A percentile compares a stretch with the other conserved stretches of the same genome.
phyloP scores from a whole-genome alignment of 2,797 vertebrate genomes.

The Chaunax sp. region DNA sequence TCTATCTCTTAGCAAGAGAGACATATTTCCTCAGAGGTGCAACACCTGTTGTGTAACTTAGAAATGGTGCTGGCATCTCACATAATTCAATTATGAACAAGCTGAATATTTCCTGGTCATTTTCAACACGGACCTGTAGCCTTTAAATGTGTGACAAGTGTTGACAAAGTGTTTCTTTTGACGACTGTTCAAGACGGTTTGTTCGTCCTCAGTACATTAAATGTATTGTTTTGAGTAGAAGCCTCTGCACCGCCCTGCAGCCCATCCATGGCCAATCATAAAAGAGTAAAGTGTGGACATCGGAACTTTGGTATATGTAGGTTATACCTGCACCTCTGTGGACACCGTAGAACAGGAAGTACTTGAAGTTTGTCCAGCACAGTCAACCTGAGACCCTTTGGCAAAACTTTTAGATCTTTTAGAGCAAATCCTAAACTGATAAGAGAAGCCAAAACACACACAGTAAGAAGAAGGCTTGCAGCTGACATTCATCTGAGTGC shows the following conservation, averaged over 20 bases:
- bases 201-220: neutral
- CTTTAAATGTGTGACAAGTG: neutral
- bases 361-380: neutral
- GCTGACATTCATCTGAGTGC: constrained; percentile 25
- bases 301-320: constrained; percentile 25
- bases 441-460: constrained; percentile 52
- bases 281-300: constrained; percentile 41
- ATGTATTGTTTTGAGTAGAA: neutral
- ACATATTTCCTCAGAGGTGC: neutral
- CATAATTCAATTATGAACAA: neutral
- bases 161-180: neutral
- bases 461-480: constrained; percentile 17
- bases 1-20: neutral
- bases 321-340: constrained; percentile 10
- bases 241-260: neutral
- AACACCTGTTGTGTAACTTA: neutral
- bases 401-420: constrained; percentile 40
- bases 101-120: neutral
- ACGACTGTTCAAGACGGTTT: no score
- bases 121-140: neutral
- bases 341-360: neutral
- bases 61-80: neutral
- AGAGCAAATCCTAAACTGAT: constrained; percentile 49
- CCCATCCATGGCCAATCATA: constrained; percentile 29
- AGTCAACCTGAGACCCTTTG: constrained; percentile 45